These are phyloP conservation scores for Hirtodrosophila alboralis DNA, from an alignment of 2,888 invertebrate species.

Conservation along the genomic window DNA sequence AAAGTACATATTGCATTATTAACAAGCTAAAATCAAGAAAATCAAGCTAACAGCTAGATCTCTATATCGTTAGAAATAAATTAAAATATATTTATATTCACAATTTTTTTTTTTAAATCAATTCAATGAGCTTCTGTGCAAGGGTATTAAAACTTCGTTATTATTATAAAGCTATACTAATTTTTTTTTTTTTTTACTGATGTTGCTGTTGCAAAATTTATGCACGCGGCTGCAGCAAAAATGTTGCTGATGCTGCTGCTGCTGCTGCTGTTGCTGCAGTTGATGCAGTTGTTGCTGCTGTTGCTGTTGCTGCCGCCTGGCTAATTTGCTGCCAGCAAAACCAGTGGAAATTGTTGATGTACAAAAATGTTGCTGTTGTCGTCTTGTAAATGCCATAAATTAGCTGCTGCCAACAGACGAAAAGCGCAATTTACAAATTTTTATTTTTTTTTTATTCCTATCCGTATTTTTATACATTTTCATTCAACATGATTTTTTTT, in stretches of 20 bases:
- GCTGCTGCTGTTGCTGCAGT: slow-evolving; percentile 34
- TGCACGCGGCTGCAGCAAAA: slow-evolving; percentile 61
- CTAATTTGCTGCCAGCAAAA: slow-evolving; percentile 73
- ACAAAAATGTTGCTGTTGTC: slow-evolving; percentile 64
- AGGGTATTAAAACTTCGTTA: no score
- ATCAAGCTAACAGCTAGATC: no score
- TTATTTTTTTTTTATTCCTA: slow-evolving; percentile 26
- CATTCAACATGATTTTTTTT: slow-evolving; percentile 25
- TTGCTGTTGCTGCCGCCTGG: slow-evolving; percentile 44
- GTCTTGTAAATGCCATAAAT: slow-evolving; percentile 76
- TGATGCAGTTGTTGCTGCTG: slow-evolving; percentile 47
- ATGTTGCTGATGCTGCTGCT: slow-evolving; percentile 22
- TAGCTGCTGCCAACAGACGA: slow-evolving; percentile 69
- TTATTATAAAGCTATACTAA: no score
- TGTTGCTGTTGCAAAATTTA: slow-evolving; percentile 70
- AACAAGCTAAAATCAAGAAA: no score
- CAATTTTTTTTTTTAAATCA: no score
- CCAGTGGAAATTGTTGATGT: slow-evolving; percentile 77
- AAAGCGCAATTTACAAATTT: slow-evolving; percentile 63
- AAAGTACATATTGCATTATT: no score
- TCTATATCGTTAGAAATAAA: no score
- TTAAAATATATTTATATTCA: no score
- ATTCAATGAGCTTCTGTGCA: no score
- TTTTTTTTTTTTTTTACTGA: no score
- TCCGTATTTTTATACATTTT: slow-evolving; percentile 25